Evolutionary conservation across 2,797 vertebrate genomes (phyloP), one percentile per base, ranked within the genome.

Genomic region (Heteromormyrus szaboi): DNA sequence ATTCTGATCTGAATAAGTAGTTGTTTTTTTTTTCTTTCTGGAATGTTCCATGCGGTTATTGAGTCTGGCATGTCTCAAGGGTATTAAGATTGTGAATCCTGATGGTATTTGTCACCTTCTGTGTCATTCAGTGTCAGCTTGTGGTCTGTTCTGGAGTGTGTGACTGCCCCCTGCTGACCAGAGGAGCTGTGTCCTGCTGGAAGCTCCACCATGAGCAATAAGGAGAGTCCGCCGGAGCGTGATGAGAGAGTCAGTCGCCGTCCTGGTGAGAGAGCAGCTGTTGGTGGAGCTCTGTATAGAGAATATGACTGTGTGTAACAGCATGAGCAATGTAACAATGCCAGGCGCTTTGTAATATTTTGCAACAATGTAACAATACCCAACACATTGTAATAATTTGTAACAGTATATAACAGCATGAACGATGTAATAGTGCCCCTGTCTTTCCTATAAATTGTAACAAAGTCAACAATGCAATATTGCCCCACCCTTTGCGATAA

Each of bases 181-280:
- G 89, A 90, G 89, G 90, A 90, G 89, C 62, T 88, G 88, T 19
- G 87, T 87, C 68, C 68, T 76, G 29, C 88, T 76, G 68, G 85
- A 51, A 54, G 59, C 87, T 81, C 91, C 93, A 94, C 92, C 92
- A 95, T 96, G 95, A 96, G 93, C 93, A 93, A 92, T 91, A 96
- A 95, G 93, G 95, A 95, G 87, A 86, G 68, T 89, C 89, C 90
- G 88, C 93, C 94, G 0, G 95, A 95, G 93, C 90, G 94, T 17
- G 95, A 95, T 96, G 88, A 88, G 91, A 25, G 33, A 33, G 46
- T 4, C 14, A 25, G 29, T 53, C 29, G 22, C 50, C 46, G 50
- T 85, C 83, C 83, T 85, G 53, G 37, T 25, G 85, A 46, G 29
- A 50, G 37, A 53, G 19, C 50, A 53, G 46, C 46, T 51, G 46